Conservation (phyloP, 2,797 vertebrate genomes). For the Hylomyscus alleni region DNA sequence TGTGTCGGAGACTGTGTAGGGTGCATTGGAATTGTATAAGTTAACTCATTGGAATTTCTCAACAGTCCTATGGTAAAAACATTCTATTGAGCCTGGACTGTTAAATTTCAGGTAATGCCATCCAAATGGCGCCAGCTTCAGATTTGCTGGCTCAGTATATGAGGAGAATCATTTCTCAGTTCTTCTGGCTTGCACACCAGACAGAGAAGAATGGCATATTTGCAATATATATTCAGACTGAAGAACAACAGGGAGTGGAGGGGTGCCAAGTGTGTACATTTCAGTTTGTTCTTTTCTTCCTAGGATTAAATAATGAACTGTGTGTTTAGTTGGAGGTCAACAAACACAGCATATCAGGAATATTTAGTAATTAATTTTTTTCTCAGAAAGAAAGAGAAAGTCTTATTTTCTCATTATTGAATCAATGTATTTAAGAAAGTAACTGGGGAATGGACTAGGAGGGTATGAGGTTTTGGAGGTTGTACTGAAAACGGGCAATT, state of each 20-base stretch:
- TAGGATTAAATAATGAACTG: slow-evolving; percentile 40
- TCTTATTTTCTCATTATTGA: slow-evolving; percentile 29
- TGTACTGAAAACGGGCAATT: slow-evolving; percentile 5
- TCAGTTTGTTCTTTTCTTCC: slow-evolving; percentile 49
- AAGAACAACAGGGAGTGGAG: neutral
- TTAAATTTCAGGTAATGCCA: slow-evolving; percentile 14
- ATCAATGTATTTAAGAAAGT: slow-evolving; percentile 3
- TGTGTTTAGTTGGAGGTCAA: slow-evolving; percentile 44
- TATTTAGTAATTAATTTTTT: slow-evolving; percentile 41
- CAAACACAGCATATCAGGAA: neutral
- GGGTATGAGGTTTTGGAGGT: neutral
- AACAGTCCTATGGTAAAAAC: neutral
- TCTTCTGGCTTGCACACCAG: neutral
- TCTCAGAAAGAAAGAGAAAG: slow-evolving; percentile 19
- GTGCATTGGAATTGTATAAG: slow-evolving; percentile 36
- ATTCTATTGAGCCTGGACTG: neutral
- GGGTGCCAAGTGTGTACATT: neutral
- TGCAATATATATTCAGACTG: slow-evolving; percentile 17
- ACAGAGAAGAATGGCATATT: slow-evolving; percentile 42
- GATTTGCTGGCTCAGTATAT: neutral
- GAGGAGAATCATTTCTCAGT: slow-evolving; percentile 36
- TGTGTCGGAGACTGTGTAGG: neutral
- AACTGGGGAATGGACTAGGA: neutral
- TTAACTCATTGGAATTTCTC: slow-evolving; percentile 28
- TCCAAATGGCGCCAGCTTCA: neutral